Evolutionary conservation across 2,797 vertebrate genomes (phyloP).

Genomic region (Oreochromis grahami): DNA sequence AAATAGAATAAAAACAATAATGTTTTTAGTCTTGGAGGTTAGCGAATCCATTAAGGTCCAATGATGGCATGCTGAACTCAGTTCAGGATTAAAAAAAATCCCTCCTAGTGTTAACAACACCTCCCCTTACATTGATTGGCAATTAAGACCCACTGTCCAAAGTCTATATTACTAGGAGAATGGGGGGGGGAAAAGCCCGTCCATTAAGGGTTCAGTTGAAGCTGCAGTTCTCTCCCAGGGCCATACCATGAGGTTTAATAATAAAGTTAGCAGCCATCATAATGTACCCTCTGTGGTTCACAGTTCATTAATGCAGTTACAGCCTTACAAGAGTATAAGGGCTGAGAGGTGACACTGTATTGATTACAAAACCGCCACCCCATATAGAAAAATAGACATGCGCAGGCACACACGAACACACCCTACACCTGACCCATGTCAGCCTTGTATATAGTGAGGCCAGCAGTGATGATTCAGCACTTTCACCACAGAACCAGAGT

Average conservation of each 20-base stretch:
- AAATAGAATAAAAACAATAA: slow-evolving; percentile 29
- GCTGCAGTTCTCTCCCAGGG: slow-evolving; percentile 29
- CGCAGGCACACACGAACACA: slow-evolving; percentile 10
- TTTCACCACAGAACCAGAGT: slow-evolving; percentile 38
- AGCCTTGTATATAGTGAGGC: slow-evolving; percentile 37
- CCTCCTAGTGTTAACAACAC: slow-evolving; percentile 23
- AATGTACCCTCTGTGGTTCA: slow-evolving; percentile 61
- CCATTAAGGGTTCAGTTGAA: slow-evolving; percentile 67
- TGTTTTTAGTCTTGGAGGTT: slow-evolving; percentile 14
- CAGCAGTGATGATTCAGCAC: slow-evolving; percentile 64
- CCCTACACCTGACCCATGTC: slow-evolving; percentile 52
- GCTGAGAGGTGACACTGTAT: slow-evolving; percentile 42
- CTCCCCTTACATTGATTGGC: slow-evolving; percentile 54
- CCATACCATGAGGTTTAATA: slow-evolving; percentile 50
- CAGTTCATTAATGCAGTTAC: slow-evolving; percentile 66
- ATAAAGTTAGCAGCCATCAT: slow-evolving; percentile 70
- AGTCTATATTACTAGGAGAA: slow-evolving; percentile 58
- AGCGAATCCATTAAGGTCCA: slow-evolving; percentile 11
- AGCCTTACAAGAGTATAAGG: slow-evolving; percentile 38
- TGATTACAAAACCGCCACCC: slow-evolving; percentile 51
- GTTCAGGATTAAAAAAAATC: slow-evolving; percentile 9
- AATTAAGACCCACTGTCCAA: slow-evolving; percentile 60
- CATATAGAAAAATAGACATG: slow-evolving; percentile 13
- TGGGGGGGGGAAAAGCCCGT: slow-evolving; percentile 19
- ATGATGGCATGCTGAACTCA: slow-evolving; percentile 18